Percentiles rank a stretch among this genome's conserved stretches.
Conservation (phyloP, 2,113 vertebrate species). For the Lasiurus borealis region DNA sequence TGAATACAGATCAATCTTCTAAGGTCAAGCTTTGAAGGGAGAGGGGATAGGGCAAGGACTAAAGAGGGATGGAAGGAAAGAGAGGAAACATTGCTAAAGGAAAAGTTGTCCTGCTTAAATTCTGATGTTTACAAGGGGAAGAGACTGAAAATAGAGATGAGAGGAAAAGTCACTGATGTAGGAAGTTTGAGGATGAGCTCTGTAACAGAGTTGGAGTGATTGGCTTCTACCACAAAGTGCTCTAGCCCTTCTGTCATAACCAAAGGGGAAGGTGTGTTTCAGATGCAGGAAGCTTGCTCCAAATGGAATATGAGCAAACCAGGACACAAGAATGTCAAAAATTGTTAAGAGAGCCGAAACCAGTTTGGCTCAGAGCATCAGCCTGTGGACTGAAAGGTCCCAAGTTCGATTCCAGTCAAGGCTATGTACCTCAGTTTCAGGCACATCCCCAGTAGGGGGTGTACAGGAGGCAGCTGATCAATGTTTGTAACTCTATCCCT, state of each 20-base stretch:
- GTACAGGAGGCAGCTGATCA: too few species aligned
- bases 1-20: background rate
- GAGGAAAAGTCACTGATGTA: background rate
- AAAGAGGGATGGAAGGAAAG: background rate
- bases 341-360: background rate
- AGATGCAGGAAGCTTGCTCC: background rate
- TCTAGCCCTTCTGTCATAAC: rapidly evolving
- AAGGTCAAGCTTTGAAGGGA: background rate
- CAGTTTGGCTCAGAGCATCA: too few species aligned
- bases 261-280: background rate
- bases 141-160: background rate
- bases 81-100: background rate
- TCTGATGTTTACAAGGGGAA: background rate
- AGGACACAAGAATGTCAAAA: background rate
- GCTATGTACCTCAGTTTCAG: too few species aligned
- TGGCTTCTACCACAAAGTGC: background rate
- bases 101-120: background rate
- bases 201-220: background rate
- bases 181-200: background rate
- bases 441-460: too few species aligned
- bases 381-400: too few species aligned
- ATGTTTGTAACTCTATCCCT: too few species aligned
- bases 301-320: background rate
- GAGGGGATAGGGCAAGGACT: background rate
- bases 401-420: too few species aligned